Conservation (phyloP, 2,113 vertebrate species). For the Toxotes jaculatrix region DNA sequence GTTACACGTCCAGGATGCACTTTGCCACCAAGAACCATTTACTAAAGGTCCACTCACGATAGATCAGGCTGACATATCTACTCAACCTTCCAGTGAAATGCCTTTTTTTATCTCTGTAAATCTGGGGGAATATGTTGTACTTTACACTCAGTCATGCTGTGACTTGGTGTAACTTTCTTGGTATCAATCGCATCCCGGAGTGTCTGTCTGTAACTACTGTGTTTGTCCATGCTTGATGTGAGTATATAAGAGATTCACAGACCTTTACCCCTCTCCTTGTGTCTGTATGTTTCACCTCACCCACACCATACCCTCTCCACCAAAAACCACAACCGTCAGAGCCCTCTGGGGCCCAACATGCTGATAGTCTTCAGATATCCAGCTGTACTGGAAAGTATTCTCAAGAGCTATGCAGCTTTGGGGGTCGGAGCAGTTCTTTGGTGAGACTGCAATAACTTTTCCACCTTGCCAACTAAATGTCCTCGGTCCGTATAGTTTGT, state of each 20-base stretch:
- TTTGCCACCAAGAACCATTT: conserved; percentile 60
- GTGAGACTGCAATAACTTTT: conserved; percentile 46
- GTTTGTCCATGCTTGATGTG: conserved; percentile 81
- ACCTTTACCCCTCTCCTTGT: conserved; percentile 62
- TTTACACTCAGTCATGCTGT: conserved; percentile 40
- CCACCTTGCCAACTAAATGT: conserved; percentile 24
- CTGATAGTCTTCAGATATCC: conserved; percentile 38
- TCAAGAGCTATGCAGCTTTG: conserved; percentile 35
- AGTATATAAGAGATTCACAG: conserved; percentile 79
- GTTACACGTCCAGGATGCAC: conserved; percentile 77
- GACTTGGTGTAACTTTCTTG: conserved; percentile 61
- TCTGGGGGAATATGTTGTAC: conserved; percentile 33
- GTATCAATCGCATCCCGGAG: conserved; percentile 75
- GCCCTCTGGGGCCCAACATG: conserved; percentile 34
- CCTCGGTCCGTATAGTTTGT: conserved; percentile 14
- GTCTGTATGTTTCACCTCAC: conserved; percentile 62
- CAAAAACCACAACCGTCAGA: conserved; percentile 44
- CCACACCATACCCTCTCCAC: conserved; percentile 45
- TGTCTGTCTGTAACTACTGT: conserved; percentile 78
- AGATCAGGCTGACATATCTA: conserved; percentile 33
- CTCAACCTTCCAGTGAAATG: conserved; percentile 51
- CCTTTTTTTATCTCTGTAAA: conserved; percentile 56
- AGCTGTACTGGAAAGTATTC: conserved; percentile 45
- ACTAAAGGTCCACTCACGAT: conserved; percentile 17
- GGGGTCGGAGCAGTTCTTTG: conserved; percentile 44